A percentile compares a stretch with the other conserved stretches of the same genome.
phyloP scores from a whole-genome alignment of 2,113 vertebrate genomes.

The Osmerus eperlanus region DNA sequence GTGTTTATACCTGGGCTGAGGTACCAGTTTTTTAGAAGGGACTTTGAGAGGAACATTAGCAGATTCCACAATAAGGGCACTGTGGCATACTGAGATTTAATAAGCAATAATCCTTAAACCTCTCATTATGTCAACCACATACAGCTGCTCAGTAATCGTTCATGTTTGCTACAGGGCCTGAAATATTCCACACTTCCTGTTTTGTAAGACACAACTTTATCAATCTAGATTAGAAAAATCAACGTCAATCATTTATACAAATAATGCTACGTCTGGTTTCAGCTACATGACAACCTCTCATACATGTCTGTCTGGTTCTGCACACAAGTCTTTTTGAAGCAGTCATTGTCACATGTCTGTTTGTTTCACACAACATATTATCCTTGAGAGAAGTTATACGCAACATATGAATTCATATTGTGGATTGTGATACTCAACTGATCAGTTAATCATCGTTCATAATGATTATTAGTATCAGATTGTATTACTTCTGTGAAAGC shows the following conservation, averaged over 20 bases:
- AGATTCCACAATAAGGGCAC: constrained; percentile 52
- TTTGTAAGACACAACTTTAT: neutral
- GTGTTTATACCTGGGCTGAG: constrained; percentile 28
- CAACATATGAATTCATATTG: constrained; percentile 58
- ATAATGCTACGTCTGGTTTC: neutral
- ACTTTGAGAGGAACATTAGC: constrained; percentile 30
- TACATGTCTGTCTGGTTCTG: constrained; percentile 1
- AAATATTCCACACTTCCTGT: constrained; percentile 59
- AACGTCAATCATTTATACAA: too few relatives aligned
- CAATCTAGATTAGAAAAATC: too few relatives aligned
- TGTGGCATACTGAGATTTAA: constrained; percentile 42
- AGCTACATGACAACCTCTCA: constrained; percentile 9
- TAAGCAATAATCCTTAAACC: constrained; percentile 58
- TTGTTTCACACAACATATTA: constrained; percentile 50
- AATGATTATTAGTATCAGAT: constrained; percentile 60
- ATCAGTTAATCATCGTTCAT: constrained; percentile 59
- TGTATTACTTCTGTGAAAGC: constrained; percentile 61
- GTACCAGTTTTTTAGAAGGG: constrained; percentile 46
- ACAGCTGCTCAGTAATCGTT: constrained; percentile 57
- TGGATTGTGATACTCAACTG: constrained; percentile 60
- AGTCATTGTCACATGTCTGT: constrained; percentile 29
- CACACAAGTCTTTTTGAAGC: neutral
- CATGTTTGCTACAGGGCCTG: constrained; percentile 62
- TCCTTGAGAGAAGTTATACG: constrained; percentile 48
- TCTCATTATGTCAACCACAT: constrained; percentile 57